Conservation (phyloP, 2,113 vertebrate species). For the Tylochromis polylepis region DNA sequence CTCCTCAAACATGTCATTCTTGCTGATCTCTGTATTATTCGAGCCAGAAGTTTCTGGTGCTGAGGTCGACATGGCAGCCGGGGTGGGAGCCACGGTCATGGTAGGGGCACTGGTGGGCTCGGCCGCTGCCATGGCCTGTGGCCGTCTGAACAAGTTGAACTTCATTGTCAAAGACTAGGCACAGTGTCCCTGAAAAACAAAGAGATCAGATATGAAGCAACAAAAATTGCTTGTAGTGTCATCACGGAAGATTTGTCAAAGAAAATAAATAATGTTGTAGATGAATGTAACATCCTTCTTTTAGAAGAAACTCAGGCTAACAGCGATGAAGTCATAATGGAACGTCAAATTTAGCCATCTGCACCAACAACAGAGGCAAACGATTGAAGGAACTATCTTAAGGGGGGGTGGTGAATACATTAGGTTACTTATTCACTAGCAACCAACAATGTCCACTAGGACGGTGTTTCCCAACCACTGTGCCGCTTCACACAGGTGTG, state of each 20-base stretch:
- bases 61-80: slow-evolving; percentile 57
- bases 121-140: slow-evolving; percentile 66
- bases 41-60: slow-evolving; percentile 71
- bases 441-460: background rate
- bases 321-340: background rate
- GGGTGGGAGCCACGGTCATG: slow-evolving; percentile 58
- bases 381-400: background rate
- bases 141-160: slow-evolving; percentile 82
- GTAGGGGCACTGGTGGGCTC: slow-evolving; percentile 68
- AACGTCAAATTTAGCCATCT: background rate
- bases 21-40: slow-evolving; percentile 76
- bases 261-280: background rate
- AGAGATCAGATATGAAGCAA: background rate
- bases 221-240: background rate
- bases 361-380: background rate
- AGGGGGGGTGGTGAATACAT: background rate
- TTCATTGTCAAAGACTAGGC: slow-evolving; percentile 78
- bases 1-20: slow-evolving; percentile 84
- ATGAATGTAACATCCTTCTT: background rate
- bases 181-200: slow-evolving; percentile 39
- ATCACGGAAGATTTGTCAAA: background rate
- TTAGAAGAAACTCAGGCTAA: background rate
- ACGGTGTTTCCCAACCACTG: too few species aligned
- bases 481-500: too few species aligned
- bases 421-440: background rate